These are phyloP conservation scores for Choloepus hoffmanni DNA, from an alignment of 2,113 vertebrate genomes.

Conservation along the genomic window DNA sequence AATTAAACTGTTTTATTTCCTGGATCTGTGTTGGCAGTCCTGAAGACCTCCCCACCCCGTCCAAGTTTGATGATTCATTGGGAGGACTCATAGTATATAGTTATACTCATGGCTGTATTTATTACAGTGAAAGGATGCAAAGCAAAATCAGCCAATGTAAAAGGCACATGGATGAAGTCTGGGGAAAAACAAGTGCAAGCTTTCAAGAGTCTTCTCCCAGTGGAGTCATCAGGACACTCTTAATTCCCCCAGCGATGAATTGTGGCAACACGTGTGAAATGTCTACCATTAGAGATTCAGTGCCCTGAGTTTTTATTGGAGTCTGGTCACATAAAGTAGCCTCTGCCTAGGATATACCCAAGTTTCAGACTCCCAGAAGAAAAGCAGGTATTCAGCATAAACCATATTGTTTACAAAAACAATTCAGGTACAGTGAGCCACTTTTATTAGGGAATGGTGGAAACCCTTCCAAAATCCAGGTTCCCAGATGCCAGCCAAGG, in stretches of 20 bases:
- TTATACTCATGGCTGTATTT: background rate
- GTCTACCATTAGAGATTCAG: background rate
- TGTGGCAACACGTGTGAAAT: background rate
- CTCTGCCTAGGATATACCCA: background rate
- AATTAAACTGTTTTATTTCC: constrained; percentile 41
- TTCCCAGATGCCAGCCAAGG: background rate
- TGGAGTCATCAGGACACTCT: background rate
- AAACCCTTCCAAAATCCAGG: constrained; percentile 30
- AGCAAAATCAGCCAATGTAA: constrained; percentile 23
- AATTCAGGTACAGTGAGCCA: background rate
- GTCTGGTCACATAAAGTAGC: background rate
- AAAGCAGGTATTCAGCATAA: background rate
- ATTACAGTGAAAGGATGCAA: constrained; percentile 18
- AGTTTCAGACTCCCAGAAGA: constrained; percentile 26
- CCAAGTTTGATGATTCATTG: constrained; percentile 13
- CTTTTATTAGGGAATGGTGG: background rate
- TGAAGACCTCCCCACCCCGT: background rate
- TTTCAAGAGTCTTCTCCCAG: background rate
- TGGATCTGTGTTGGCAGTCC: background rate
- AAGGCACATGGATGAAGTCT: background rate
- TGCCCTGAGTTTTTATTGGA: background rate
- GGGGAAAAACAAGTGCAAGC: background rate
- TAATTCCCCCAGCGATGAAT: background rate
- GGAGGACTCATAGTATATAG: background rate
- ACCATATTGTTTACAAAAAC: background rate